Conservation (phyloP, 2,797 vertebrate genomes). For the Enoplosus armatus region DNA sequence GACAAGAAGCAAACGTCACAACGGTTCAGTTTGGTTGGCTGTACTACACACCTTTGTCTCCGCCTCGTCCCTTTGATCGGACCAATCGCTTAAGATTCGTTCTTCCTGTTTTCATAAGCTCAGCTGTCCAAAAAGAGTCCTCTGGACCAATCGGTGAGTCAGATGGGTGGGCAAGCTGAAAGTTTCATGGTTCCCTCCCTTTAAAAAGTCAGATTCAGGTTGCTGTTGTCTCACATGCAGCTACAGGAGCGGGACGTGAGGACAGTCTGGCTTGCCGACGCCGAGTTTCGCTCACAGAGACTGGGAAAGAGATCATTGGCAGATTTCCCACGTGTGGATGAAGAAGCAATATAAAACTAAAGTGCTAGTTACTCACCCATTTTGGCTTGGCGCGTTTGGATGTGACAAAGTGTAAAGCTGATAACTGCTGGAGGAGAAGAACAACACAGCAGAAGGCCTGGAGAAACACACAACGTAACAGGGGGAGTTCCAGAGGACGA, state of each 20-base stretch:
- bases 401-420: conserved; percentile 25
- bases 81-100: conserved; percentile 69
- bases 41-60: conserved; percentile 73
- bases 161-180: conserved; percentile 77
- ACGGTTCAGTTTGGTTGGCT: conserved; percentile 80
- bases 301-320: conserved; percentile 19
- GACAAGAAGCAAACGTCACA: conserved; percentile 84
- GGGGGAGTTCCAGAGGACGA: conserved; percentile 44
- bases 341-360: conserved; percentile 27
- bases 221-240: conserved; percentile 74
- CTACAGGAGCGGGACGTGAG: conserved; percentile 50
- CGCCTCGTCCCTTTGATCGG: conserved; percentile 74
- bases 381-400: conserved; percentile 26
- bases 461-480: conserved; percentile 7
- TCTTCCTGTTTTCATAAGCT: conserved; percentile 77
- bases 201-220: conserved; percentile 83
- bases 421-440: conserved; percentile 26
- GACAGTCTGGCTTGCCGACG: conserved; percentile 32
- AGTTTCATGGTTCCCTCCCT: conserved; percentile 75
- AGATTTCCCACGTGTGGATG: conserved; percentile 38
- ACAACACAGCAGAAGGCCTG: conserved; percentile 33
- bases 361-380: not conserved
- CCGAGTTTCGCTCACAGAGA: conserved; percentile 40
- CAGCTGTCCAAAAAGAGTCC: conserved; percentile 64
- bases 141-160: conserved; percentile 78